Evolutionary conservation across 2,797 vertebrate species (phyloP).

Genomic region (Diplodus puntazzo): DNA sequence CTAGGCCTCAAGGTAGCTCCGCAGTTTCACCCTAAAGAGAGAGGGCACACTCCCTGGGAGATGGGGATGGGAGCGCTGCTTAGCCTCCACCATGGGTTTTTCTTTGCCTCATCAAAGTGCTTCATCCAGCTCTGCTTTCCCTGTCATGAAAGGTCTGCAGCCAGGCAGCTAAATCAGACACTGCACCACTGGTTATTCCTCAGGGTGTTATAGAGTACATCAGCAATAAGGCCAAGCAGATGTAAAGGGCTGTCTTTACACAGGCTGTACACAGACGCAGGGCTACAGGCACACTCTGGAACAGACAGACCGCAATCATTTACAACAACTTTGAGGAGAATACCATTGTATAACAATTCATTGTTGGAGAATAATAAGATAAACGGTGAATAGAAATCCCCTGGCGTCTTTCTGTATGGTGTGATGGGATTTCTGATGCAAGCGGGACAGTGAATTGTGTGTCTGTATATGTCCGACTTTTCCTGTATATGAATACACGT

Average conservation of each 20-base stretch:
- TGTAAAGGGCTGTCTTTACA: slow-evolving; percentile 64
- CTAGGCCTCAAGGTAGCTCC: slow-evolving; percentile 60
- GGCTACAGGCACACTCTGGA: slow-evolving; percentile 42
- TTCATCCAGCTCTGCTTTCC: slow-evolving; percentile 59
- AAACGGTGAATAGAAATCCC: slow-evolving; percentile 37
- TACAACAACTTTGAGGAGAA: slow-evolving; percentile 47
- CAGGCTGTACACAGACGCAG: slow-evolving; percentile 45
- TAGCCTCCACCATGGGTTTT: slow-evolving; percentile 50
- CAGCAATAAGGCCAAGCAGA: slow-evolving; percentile 64
- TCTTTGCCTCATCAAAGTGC: slow-evolving; percentile 68
- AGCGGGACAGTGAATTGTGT: slow-evolving; percentile 5
- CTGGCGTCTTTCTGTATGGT: not conserved
- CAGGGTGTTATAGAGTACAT: slow-evolving; percentile 65
- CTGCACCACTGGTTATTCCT: slow-evolving; percentile 69
- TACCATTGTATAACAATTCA: slow-evolving; percentile 20
- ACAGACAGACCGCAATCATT: slow-evolving; percentile 34
- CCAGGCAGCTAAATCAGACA: slow-evolving; percentile 68
- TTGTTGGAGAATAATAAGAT: slow-evolving; percentile 31
- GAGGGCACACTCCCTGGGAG: slow-evolving; percentile 50
- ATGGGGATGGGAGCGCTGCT: slow-evolving; percentile 52
- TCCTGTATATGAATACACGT: not conserved
- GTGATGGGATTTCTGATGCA: slow-evolving; percentile 1
- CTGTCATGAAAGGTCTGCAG: slow-evolving; percentile 59
- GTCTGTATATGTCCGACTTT: slow-evolving; percentile 6
- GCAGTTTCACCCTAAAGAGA: slow-evolving; percentile 60